Evolutionary conservation across 2,113 vertebrate genomes (phyloP), one percentile per base, ranked within the genome.

Genomic region (Sinocyclocheilus rhinocerous): DNA sequence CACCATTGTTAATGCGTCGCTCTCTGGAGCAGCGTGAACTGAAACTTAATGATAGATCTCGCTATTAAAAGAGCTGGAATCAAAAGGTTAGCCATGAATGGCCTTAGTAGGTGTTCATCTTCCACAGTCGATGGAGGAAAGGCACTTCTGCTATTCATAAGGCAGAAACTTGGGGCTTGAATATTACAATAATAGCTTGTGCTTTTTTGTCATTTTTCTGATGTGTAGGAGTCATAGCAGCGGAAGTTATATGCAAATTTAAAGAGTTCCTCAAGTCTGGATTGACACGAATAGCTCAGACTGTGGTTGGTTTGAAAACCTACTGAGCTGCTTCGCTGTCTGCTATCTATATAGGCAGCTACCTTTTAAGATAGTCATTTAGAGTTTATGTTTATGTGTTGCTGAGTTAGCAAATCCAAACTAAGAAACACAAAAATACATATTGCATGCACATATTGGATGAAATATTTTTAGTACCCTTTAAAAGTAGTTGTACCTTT

Each of bases 181-280:
- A 81, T 81, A 81, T 18, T 18, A 4, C 20, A 67, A 81, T 81
- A 81, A 81, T 81, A 81, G 59, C 42, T 67, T 81, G 39, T 67
- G 59, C 13, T 67, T 81, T 78, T 80, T 79, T 79, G 18, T 85
- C 29, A 45, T 48, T 48, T 77, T 50, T 86, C 67, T 63, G 39
- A n/a, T 75, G 36, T 59, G 65, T 59, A 33, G 76, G 84, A 69
- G 61, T 26, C 50, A 48, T 16, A 59, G 69, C 59, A 42, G 55
- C 52, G 33, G 16, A 61, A 33, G 55, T 75, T 65, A 45, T 15
- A 81, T 75, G 78, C 80, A 81, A 72, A 80, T 33, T 33, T 72
- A 42, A 85, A 22, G 16, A 59, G 29, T 39, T 61, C 48, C 33
- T 45, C 76, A 67, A 85, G 50, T 79, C 76, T 67, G 42, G 29